phyloP scores from a whole-genome alignment of 1,140 invertebrate species.

The Xylocopa sonorina region DNA sequence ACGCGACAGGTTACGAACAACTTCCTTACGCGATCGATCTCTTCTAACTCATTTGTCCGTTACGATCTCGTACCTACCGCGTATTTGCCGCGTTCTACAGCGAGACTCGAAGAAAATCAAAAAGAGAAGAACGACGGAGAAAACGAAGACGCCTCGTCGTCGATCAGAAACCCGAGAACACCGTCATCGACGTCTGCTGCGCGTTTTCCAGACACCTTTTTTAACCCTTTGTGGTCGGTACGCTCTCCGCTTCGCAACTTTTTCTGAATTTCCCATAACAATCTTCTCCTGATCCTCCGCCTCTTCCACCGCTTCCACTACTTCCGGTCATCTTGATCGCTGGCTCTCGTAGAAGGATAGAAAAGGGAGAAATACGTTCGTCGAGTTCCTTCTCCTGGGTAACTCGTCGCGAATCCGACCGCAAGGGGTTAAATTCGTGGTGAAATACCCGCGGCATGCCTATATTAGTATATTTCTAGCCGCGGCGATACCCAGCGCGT shows the following conservation, averaged over 20 bases:
- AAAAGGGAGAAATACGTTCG: background rate
- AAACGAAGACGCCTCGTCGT: constrained; percentile 9
- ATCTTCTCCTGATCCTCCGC: background rate
- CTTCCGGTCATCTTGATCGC: background rate
- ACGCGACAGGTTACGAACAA: too few species aligned
- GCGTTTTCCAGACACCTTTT: constrained; percentile 14
- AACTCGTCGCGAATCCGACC: constrained; percentile 1
- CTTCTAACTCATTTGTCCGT: background rate
- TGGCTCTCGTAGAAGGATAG: background rate
- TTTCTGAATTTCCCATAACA: too few species aligned
- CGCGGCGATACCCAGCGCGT: constrained; percentile 87
- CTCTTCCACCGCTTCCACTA: too few species aligned
- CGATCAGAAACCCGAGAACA: constrained; percentile 1
- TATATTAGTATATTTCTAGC: constrained; percentile 83
- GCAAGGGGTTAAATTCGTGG: constrained; percentile 32
- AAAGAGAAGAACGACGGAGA: background rate
- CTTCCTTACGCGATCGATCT: background rate
- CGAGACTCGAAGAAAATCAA: background rate
- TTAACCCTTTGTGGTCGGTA: constrained; percentile 25
- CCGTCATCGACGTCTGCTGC: background rate
- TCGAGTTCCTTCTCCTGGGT: too few species aligned
- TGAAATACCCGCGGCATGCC: constrained; percentile 74
- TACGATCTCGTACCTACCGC: background rate
- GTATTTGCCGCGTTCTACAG: too few species aligned
- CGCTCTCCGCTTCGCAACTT: too few species aligned